Evolutionary conservation across 1,140 invertebrate genomes (phyloP), one percentile per base, ranked within the genome.

Genomic region (Latrodectus geometricus): DNA sequence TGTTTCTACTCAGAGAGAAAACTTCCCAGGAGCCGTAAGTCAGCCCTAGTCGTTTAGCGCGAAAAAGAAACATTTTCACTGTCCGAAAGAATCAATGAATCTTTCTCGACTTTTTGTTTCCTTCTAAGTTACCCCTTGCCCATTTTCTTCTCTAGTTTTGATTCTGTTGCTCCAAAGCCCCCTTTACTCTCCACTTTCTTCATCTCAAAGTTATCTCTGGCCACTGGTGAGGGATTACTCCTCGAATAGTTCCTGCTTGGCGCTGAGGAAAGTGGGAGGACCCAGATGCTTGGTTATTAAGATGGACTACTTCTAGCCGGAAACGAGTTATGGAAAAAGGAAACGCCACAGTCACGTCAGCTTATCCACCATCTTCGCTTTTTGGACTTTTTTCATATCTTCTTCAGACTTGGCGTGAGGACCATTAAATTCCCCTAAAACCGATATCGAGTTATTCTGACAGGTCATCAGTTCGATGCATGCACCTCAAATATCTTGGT

Each of bases 11-110:
- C 20, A 21, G 9, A 23, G 17, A 54, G 66, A 81, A 81, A 80
- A 81, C 21, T 72, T 72, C 68, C 50, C 78, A 20, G 23, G 48
- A 68, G 78, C 70, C 78, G 78, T 81, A 70, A 81, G 66, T 81
- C 78, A 81, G 78, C 78, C 78, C 48, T n/a, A 70, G 78, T 81
- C 68, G 78, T 81, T 81, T 69, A 81, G 78, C 68, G 78, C 78
- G 66, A 81, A 81, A 79, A 81, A 81, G 78, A 81, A 81, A 81
- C 78, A 81, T 81, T 81, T 81, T 81, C 78, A 70, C 78, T 81
- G 78, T 81, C 78, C 78, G 35, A 70, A 20, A n/a, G 68, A 81
- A 81, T 81, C 78, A 81, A 81, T 81, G 78, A 72, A 52, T 72
- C 56, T 48, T 48, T 9, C 49, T 35, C 35, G 35, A 35, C 35